phyloP scores from a whole-genome alignment of 2,113 vertebrate genomes.

The Sorex araneus region DNA sequence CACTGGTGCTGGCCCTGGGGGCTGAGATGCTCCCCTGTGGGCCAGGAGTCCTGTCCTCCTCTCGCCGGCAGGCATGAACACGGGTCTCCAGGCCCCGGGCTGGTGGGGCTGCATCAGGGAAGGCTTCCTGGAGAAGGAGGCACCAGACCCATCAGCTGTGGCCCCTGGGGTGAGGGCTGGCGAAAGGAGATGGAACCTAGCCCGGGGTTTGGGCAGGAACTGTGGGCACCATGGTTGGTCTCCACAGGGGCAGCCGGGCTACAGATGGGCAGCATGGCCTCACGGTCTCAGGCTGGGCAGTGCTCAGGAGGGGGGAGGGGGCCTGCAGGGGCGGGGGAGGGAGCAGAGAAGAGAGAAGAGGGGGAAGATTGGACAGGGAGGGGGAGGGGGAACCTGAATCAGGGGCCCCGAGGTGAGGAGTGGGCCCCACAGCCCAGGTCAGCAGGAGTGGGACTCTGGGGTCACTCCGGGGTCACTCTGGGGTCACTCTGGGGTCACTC shows the following conservation, averaged over 20 bases:
- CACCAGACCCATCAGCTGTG: not conserved
- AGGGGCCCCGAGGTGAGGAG: too few species aligned
- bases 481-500: too few species aligned
- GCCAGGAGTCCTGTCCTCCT: not conserved
- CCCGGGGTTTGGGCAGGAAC: not conserved
- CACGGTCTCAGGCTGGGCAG: not conserved
- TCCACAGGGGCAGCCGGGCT: not conserved
- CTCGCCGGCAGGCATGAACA: not conserved
- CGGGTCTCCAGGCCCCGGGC: rapidly evolving
- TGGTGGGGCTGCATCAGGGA: not conserved
- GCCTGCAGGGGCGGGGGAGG: not conserved
- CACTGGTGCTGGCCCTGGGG: not conserved
- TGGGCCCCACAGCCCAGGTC: too few species aligned
- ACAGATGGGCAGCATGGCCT: not conserved
- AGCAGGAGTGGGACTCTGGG: too few species aligned
- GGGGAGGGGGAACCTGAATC: too few species aligned
- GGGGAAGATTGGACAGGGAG: too few species aligned
- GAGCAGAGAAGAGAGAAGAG: not conserved
- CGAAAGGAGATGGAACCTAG: not conserved
- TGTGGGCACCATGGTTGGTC: not conserved
- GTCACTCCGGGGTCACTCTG: too few species aligned
- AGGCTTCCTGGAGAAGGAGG: constrained; percentile 5
- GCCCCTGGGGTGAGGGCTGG: too few species aligned
- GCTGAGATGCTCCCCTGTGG: too few species aligned
- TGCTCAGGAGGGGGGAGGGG: not conserved